Evolutionary conservation across 2,888 invertebrate genomes (phyloP), one percentile per base, ranked within the genome.

Genomic region (Pollenia angustigena): DNA sequence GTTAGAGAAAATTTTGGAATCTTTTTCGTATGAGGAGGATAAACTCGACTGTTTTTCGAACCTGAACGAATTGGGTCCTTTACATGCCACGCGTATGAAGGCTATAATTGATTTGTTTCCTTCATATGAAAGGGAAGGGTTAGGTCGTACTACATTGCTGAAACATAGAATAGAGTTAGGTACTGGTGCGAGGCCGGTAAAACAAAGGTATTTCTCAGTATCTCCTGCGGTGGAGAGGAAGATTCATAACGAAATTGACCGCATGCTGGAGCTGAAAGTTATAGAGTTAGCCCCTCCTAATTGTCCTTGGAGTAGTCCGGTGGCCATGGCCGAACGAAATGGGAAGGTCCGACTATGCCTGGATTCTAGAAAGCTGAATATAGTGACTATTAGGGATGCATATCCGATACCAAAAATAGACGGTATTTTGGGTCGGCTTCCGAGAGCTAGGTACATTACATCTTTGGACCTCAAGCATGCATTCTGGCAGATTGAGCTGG

Each of bases 381-480:
- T 18, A 18, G 68, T 78, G 2, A 85, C 78, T 60, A 50, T 62
- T 11, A 40, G 60, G 60, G 60, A 62, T 42, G 60, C 60, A 12
- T 62, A 62, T n/a, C 60, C 60, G 71, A 18, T 18, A 18, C 18
- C 18, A 18, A 18, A 18, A 18, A 18, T 18, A 18, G 18, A 18
- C 18, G 18, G 81, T 50, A 85, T 88, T 44, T 32, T 88, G 4
- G 76, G 80, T 56, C 64, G 85, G 18, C 66, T 88, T 52, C 81
- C 81, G 14, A 81, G 69, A 56, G 80, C 88, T 2, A 44, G 60
- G 56, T 88, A 74, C 40, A 75, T 88, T 44, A 69, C 88, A 40
- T 81, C 81, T 40, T 58, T 85, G 44, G 87, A 85, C 60, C 84
- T 85, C 2, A 85, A 85, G 60, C 68, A 82, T 18, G 56, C 60